Evolutionary conservation across 2,113 vertebrate genomes (phyloP), one percentile per base, ranked within the genome.

Genomic region (Sterrhoptilus dennistouni): DNA sequence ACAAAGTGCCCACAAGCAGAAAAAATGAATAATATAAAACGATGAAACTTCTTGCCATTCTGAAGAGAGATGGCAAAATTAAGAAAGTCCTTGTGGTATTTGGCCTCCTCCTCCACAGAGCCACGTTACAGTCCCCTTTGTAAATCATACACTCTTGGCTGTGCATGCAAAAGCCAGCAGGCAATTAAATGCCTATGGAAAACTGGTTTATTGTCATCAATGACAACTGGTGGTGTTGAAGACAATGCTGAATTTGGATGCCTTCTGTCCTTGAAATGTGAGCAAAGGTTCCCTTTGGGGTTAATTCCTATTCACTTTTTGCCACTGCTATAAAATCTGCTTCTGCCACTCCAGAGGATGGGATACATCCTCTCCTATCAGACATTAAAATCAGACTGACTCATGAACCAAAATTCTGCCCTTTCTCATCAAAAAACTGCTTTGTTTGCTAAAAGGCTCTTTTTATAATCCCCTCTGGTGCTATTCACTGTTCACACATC

Each of bases 71-170:
- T n/a, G 21, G 33, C 54, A n/a, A 57, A 57, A 57, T n/a, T n/a
- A 22, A 57, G 33, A n/a, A 57, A 57, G 13, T n/a, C 33, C 54
- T 57, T n/a, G n/a, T 15, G 56, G 5, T 60, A 11, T 77, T 81
- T 84, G 56, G 6, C 6, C 49, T 28, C 35, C 18, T 87, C 3
- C 10, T 74, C 52, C 38, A 49, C 25, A 69, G 12, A 4, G 1
- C 5, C 27, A 36, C 0, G 0, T 14, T 35, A 3, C 3, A 54
- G 23, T 21, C 5, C 10, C 40, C 8, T 12, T 36, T 42, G 12
- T 31, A 54, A 36, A 21, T 35, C 45, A 18, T 2, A 9, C 2
- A 14, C 21, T 25, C 10, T 20, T 42, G 64, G 5, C 20, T 74
- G 42, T 50, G 3, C 4, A 8, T n/a, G 24, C 9, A 65, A 35